Conservation (phyloP, 2,888 invertebrate genomes). For the Quadroppia sp. region DNA sequence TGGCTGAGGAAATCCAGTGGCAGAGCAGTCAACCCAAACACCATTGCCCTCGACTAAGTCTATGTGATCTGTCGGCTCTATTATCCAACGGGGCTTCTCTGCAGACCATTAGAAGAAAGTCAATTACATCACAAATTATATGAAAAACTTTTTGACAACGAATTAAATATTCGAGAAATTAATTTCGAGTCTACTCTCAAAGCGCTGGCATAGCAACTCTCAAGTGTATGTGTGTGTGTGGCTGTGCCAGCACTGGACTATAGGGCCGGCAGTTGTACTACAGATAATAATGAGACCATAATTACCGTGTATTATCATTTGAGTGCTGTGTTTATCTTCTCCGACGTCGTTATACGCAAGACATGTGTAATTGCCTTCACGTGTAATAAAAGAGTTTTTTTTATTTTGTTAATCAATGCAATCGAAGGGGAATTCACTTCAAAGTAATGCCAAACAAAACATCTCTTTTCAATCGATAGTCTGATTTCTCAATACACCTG, state of each 20-base stretch:
- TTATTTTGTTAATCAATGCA: background rate
- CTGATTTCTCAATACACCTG: no score
- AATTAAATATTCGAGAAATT: background rate
- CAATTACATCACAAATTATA: background rate
- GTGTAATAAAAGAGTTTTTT: background rate
- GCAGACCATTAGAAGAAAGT: background rate
- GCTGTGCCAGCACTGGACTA: no score
- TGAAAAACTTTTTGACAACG: no score
- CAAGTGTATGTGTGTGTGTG: no score
- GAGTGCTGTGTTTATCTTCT: slow-evolving; percentile 37
- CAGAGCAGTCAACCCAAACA: slow-evolving; percentile 39
- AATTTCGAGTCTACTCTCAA: no score
- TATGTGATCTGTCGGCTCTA: slow-evolving; percentile 37
- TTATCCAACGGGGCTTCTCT: slow-evolving; percentile 40
- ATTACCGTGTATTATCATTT: slow-evolving; percentile 40
- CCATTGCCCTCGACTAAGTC: slow-evolving; percentile 35
- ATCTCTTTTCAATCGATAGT: no score
- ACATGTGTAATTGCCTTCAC: slow-evolving; percentile 41
- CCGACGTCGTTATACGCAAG: slow-evolving; percentile 40
- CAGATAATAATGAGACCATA: background rate
- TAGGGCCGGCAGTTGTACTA: background rate
- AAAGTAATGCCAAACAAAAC: no score
- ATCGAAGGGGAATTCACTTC: no score
- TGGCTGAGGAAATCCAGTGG: slow-evolving; percentile 39
- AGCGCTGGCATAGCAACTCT: no score